These are phyloP conservation scores for Cephalopterus ornatus DNA, from an alignment of 2,113 vertebrate species.

Conservation along the genomic window DNA sequence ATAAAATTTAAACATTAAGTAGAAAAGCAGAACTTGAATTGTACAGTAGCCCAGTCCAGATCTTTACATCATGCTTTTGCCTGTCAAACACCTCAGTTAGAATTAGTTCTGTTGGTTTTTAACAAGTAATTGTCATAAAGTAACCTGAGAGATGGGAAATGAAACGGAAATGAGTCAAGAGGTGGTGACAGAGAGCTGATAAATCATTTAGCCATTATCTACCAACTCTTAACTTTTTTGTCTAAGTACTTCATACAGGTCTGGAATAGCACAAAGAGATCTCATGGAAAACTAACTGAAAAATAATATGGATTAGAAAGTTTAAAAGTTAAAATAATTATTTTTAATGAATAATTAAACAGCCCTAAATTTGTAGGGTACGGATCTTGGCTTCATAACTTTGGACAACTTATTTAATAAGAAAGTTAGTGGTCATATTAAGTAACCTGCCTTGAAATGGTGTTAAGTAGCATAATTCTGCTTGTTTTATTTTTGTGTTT, in stretches of 20 bases:
- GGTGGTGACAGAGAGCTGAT: not conserved
- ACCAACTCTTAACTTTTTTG: not conserved
- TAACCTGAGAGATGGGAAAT: not conserved
- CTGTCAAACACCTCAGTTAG: not conserved
- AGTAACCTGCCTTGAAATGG: not conserved
- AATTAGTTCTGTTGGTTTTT: not conserved
- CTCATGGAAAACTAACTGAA: not conserved
- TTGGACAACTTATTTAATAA: not conserved
- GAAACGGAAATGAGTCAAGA: not conserved
- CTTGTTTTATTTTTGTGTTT: not conserved
- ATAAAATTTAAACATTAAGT: not conserved
- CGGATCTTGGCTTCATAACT: not conserved
- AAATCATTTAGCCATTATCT: not conserved
- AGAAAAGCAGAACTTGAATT: not conserved
- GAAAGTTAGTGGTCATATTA: not conserved
- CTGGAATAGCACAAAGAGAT: not conserved
- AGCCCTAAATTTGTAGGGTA: not conserved
- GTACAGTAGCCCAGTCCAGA: not conserved
- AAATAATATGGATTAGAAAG: not conserved
- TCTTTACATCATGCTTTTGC: not conserved
- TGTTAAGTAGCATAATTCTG: not conserved
- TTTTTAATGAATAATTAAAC: not conserved
- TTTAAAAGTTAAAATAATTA: not conserved
- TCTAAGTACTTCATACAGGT: not conserved
- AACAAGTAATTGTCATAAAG: not conserved